These are phyloP conservation scores for Geopemphigus sp. DNA, from an alignment of 1,140 invertebrate genomes.

Conservation along the genomic window DNA sequence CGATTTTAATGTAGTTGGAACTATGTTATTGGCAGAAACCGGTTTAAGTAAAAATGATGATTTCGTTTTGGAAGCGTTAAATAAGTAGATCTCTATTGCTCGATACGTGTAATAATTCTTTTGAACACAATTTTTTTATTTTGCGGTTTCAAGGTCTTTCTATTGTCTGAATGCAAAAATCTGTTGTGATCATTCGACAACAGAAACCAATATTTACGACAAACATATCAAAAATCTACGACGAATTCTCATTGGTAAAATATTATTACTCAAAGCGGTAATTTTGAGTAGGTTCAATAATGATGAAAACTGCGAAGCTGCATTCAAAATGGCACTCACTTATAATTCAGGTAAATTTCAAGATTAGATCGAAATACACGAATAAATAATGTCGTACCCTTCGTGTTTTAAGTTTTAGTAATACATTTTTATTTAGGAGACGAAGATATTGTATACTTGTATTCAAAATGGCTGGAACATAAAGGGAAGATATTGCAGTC, in stretches of 20 bases:
- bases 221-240: not conserved
- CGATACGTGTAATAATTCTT: not conserved
- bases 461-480: slow-evolving; percentile 43
- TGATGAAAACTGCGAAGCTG: slow-evolving; percentile 21
- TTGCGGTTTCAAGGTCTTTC: slow-evolving; percentile 11
- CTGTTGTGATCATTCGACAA: not conserved
- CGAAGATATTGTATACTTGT: slow-evolving; percentile 43
- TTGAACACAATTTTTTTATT: not conserved
- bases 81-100: slow-evolving; percentile 17
- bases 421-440: slow-evolving; percentile 26
- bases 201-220: not conserved
- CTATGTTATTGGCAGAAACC: slow-evolving; percentile 35
- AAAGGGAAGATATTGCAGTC: slow-evolving; percentile 26
- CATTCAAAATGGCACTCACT: slow-evolving; percentile 26
- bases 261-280: slow-evolving; percentile 39
- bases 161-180: slow-evolving; percentile 34
- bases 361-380: too few species aligned
- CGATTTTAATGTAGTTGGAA: slow-evolving; percentile 35
- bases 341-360: slow-evolving; percentile 12
- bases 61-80: slow-evolving; percentile 28
- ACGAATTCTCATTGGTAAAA: slow-evolving; percentile 27
- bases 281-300: slow-evolving; percentile 17
- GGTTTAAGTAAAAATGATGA: slow-evolving; percentile 12
- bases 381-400: too few species aligned
- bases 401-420: too few species aligned